Base-by-base conservation (phyloP, 1,140 invertebrate species). In the Drosophila saltans region DNA sequence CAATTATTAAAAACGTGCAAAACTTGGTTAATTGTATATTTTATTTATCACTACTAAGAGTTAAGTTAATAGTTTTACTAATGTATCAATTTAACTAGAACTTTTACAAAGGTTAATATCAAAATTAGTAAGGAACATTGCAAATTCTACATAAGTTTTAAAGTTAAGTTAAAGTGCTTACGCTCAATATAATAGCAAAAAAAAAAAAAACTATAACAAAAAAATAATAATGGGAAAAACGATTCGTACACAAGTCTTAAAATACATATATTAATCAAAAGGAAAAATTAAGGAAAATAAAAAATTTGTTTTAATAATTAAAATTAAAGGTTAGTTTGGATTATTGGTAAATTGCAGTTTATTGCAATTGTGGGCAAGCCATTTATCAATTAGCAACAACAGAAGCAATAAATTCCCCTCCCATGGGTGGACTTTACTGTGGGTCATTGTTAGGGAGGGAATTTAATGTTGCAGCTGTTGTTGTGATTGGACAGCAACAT, bases 91-190 rank as follows among this genome's bases (percentile, higher is more conserved):
- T 33, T 33, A 30, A 40, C 8, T 59, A 24, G n/a, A 39, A 10
- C 57, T 61, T 74, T 78, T 78, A 75, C 67, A 71, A 61, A 67
- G 41, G 67, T 78, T 78, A 75, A 78, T 62, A 78, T 78, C 75
- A 68, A 78, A 26, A 59, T 76, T 79, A 79, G 76, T 79, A 76
- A 79, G 76, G 76, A 79, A 79, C 73, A 78, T 72, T 70, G 33
- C 72, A 60, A 66, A 62, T 69, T 48, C 45, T 72, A 76, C 45
- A 45, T 58, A 65, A 39, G n/a, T 43, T 58, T 58, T 63, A 59
- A 28, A 5, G 43, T 66, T 77, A 74, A 40, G 24, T 61, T 61
- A 63, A 26, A 60, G 11, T 28, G 41, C 11, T 33, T 66, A 45
- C 16, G 16, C 63, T 59, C 21, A 52, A 52, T 26, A 52, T 26